Percentiles rank a stretch among this genome's conserved stretches.
Conservation (phyloP, 2,888 invertebrate species). For the Diabrotica balteata region DNA sequence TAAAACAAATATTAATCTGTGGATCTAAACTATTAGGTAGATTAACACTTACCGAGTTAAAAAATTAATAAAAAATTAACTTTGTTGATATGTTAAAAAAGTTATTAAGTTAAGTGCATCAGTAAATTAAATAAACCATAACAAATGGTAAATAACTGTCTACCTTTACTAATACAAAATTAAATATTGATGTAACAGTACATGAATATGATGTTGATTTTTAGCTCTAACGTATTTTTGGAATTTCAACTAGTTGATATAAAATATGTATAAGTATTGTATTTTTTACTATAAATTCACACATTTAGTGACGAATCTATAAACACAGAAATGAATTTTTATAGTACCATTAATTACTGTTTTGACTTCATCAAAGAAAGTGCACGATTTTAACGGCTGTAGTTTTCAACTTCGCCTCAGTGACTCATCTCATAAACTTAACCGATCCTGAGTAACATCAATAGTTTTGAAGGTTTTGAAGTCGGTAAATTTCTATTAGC, state of each 20-base stretch:
- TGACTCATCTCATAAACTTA: too few species aligned
- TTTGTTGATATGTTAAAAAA: background rate
- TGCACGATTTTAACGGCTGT: too few species aligned
- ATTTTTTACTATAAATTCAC: too few species aligned
- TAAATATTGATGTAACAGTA: conserved; percentile 9
- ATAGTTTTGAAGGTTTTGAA: too few species aligned
- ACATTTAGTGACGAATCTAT: too few species aligned
- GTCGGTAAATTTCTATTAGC: too few species aligned
- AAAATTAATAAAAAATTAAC: background rate
- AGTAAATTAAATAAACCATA: conserved; percentile 4
- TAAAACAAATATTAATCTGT: background rate
- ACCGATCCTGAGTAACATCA: too few species aligned
- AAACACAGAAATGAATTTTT: too few species aligned
- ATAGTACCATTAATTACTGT: too few species aligned
- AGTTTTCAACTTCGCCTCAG: too few species aligned
- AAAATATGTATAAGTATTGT: too few species aligned
- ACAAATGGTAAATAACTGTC: conserved; percentile 2
- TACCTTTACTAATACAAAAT: conserved; percentile 14
- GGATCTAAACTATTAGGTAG: background rate
- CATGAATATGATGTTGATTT: conserved; percentile 15
- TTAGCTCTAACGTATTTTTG: conserved; percentile 19
- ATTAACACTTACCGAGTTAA: background rate
- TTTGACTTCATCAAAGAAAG: too few species aligned
- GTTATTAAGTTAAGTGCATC: conserved; percentile 2
- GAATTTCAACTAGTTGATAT: conserved; percentile 12